Conservation (phyloP, 2,113 vertebrate species). For the Ochotona curzoniae region DNA sequence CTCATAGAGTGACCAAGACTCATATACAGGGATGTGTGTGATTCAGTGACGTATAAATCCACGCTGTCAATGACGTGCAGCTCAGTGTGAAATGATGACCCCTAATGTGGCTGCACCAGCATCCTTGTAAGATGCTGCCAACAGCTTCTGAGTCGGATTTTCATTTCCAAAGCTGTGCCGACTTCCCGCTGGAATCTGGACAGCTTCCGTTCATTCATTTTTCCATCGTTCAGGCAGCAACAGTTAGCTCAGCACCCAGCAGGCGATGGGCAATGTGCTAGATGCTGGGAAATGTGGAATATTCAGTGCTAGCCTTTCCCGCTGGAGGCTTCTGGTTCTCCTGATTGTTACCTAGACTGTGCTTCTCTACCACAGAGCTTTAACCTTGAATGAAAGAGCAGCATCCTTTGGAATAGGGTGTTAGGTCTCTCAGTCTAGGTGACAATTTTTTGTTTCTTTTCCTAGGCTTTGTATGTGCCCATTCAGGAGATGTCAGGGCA, state of each 20-base stretch:
- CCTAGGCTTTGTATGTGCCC: background rate
- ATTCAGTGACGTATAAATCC: background rate
- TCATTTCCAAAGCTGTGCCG: background rate
- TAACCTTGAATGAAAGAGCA: background rate
- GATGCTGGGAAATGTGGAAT: background rate
- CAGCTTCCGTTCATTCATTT: background rate
- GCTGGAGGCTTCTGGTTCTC: background rate
- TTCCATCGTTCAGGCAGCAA: background rate
- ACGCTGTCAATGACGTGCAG: rapidly evolving
- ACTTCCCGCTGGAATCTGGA: background rate
- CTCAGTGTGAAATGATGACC: background rate
- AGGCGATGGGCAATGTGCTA: background rate
- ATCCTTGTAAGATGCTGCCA: background rate
- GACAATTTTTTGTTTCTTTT: background rate
- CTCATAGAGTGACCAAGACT: background rate
- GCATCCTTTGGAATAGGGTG: too few relatives aligned
- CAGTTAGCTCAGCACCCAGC: background rate
- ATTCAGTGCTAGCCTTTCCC: too few relatives aligned
- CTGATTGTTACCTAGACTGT: too few relatives aligned
- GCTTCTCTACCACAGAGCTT: background rate
- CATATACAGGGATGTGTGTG: rapidly evolving
- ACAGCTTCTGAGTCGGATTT: background rate
- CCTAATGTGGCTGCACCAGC: background rate
- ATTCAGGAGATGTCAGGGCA: background rate
- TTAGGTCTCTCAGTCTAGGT: too few relatives aligned